A percentile compares a stretch with the other conserved stretches of the same genome.
Conservation (phyloP, 1,140 invertebrate species). For the Danaus plexippus region DNA sequence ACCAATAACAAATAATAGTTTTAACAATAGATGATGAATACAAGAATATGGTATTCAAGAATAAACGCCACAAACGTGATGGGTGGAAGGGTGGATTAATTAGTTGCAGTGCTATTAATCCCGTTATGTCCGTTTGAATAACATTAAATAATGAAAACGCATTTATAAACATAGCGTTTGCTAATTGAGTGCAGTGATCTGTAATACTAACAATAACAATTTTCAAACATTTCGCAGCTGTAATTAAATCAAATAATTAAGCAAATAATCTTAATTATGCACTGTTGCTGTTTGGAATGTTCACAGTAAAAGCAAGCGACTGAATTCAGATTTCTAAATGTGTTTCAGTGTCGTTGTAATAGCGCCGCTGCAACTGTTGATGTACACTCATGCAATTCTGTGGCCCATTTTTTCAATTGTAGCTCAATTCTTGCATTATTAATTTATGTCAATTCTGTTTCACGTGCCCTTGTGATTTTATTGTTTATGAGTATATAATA, state of each 20-base stretch:
- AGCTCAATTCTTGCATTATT: background rate
- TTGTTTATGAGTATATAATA: too few relatives aligned
- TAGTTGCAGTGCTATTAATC: slow-evolving; percentile 6
- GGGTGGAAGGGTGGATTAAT: slow-evolving; percentile 4
- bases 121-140: slow-evolving; percentile 4
- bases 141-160: slow-evolving; percentile 1
- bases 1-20: too few relatives aligned
- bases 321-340: too few relatives aligned
- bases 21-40: background rate
- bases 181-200: slow-evolving; percentile 11
- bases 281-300: too few relatives aligned
- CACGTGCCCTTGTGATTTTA: background rate
- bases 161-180: slow-evolving; percentile 7
- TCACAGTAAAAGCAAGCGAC: too few relatives aligned
- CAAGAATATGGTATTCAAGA: background rate
- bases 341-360: too few relatives aligned
- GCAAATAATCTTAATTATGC: slow-evolving; percentile 3
- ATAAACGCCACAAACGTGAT: slow-evolving; percentile 3
- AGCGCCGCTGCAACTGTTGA: too few relatives aligned
- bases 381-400: slow-evolving; percentile 2
- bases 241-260: slow-evolving; percentile 19
- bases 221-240: slow-evolving; percentile 6
- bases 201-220: slow-evolving; percentile 1
- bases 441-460: slow-evolving; percentile 9
- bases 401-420: slow-evolving; percentile 3